A percentile compares a stretch with the other conserved stretches of the same genome.
These are phyloP conservation scores for Lemur catta DNA, from an alignment of 2,797 vertebrate species.

Conservation along the genomic window DNA sequence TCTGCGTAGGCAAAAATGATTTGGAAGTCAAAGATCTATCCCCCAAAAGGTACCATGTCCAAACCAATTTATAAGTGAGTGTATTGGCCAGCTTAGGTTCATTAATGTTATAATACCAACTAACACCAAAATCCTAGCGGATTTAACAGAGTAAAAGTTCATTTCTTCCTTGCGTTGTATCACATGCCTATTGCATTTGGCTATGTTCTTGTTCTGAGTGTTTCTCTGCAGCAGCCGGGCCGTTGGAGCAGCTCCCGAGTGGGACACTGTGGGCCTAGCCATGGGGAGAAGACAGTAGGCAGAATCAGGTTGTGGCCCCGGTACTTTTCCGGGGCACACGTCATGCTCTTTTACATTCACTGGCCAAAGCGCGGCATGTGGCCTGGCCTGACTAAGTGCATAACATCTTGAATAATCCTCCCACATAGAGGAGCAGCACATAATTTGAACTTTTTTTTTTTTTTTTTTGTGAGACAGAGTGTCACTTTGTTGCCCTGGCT, in stretches of 20 bases:
- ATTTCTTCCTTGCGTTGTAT: background rate
- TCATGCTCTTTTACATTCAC: background rate
- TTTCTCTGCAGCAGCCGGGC: background rate
- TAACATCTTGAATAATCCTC: too few relatives aligned
- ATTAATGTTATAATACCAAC: background rate
- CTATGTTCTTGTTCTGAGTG: background rate
- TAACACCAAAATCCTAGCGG: background rate
- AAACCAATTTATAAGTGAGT: too few relatives aligned
- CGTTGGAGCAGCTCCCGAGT: background rate
- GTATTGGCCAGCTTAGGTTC: background rate
- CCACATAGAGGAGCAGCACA: background rate
- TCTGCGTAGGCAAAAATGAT: too few relatives aligned
- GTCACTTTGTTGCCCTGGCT: too few relatives aligned
- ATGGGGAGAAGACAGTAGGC: background rate
- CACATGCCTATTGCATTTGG: too few relatives aligned
- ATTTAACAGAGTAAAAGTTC: background rate
- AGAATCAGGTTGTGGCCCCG: background rate
- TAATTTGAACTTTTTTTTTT: background rate
- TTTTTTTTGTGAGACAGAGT: too few relatives aligned
- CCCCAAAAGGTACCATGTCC: background rate
- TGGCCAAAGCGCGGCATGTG: background rate
- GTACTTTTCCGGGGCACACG: background rate
- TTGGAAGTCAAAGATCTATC: background rate
- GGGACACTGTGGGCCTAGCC: background rate
- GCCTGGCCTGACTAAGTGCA: background rate